Conservation (phyloP, 1,140 invertebrate species). For the Monochamus saltuarius region DNA sequence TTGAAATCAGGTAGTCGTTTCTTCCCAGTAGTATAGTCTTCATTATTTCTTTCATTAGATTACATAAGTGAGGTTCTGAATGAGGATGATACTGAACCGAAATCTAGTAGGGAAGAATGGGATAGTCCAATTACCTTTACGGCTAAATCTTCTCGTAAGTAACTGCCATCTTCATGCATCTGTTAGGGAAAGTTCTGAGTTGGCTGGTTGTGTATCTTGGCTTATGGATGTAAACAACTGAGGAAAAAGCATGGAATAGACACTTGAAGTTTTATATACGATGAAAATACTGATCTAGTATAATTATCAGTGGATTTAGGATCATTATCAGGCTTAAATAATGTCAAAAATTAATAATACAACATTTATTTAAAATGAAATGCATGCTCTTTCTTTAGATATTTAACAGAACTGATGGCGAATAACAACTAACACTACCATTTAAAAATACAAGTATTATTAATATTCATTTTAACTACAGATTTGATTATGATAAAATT, state of each 20-base stretch:
- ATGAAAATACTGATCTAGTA: not conserved
- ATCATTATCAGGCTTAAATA: too few relatives aligned
- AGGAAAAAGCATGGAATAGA: not conserved
- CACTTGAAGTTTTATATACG: not conserved
- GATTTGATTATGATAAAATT: too few relatives aligned
- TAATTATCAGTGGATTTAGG: not conserved
- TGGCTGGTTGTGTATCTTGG: constrained; percentile 21
- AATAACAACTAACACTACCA: too few relatives aligned
- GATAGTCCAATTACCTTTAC: constrained; percentile 85
- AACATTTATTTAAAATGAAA: too few relatives aligned
- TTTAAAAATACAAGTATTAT: too few relatives aligned
- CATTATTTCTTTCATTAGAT: constrained; percentile 55
- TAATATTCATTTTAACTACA: too few relatives aligned
- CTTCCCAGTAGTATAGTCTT: too few relatives aligned
- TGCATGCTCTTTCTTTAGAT: too few relatives aligned
- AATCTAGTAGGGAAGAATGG: constrained; percentile 67
- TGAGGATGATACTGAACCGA: constrained; percentile 64
- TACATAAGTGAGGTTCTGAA: constrained; percentile 79
- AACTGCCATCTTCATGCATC: not conserved
- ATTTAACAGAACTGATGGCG: too few relatives aligned
- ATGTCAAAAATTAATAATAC: too few relatives aligned
- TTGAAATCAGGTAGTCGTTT: not conserved
- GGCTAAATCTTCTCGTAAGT: constrained; percentile 80
- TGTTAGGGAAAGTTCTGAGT: constrained; percentile 10
- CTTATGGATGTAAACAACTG: not conserved